Conservation (phyloP, 2,113 vertebrate genomes). For the Callocephalon fimbriatum region DNA sequence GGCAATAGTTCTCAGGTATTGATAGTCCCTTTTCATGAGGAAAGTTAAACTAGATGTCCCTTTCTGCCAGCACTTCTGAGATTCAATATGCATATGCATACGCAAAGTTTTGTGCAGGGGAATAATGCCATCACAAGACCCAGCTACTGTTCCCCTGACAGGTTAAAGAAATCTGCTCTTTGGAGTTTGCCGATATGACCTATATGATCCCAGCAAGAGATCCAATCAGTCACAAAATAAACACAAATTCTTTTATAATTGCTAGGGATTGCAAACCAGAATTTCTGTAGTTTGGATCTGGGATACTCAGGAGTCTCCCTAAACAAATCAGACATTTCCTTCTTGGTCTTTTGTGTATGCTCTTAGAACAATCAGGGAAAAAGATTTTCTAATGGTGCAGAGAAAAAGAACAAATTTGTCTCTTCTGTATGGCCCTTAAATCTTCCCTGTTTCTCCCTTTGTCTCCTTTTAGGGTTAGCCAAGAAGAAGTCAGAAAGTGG, state of each 20-base stretch:
- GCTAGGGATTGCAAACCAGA: neutral
- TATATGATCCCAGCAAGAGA: neutral
- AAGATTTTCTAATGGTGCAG: neutral
- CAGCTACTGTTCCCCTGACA: neutral
- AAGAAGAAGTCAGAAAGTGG: slow-evolving; percentile 88
- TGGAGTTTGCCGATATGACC: neutral
- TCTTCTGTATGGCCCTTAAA: neutral
- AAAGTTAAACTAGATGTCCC: neutral
- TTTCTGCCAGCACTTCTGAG: neutral
- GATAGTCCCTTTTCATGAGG: neutral
- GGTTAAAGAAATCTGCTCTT: neutral
- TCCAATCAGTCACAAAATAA: neutral
- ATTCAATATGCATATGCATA: neutral
- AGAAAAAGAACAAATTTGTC: neutral
- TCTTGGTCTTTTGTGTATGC: neutral
- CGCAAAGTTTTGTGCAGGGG: neutral
- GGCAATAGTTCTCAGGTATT: neutral
- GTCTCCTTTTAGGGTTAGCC: slow-evolving; percentile 73
- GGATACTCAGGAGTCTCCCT: neutral
- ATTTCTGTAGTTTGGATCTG: neutral
- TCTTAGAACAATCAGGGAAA: neutral
- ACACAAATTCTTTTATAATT: neutral
- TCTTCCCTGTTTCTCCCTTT: neutral
- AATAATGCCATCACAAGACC: neutral
- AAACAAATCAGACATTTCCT: neutral